phyloP scores from a whole-genome alignment of 1,140 invertebrate genomes.

The Agrypnia vestita region DNA sequence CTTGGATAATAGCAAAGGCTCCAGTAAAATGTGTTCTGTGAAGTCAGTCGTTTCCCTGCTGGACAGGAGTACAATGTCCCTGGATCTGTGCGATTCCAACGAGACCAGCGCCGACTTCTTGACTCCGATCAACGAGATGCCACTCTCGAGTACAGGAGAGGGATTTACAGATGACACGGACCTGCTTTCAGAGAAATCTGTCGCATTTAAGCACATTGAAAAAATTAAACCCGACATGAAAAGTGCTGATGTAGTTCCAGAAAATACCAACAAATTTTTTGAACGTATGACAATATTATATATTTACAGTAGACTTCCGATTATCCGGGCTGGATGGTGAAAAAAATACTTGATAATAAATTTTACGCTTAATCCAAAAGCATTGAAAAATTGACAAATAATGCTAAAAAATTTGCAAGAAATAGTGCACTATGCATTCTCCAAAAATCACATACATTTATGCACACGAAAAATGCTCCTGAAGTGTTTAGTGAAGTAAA shows the following conservation, averaged over 20 bases:
- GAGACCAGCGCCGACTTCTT: slow-evolving; percentile 72
- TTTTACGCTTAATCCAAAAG: too few relatives aligned
- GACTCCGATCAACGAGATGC: slow-evolving; percentile 72
- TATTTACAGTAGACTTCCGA: not conserved
- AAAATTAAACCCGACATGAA: slow-evolving; percentile 54
- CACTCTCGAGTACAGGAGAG: slow-evolving; percentile 64
- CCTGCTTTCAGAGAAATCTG: slow-evolving; percentile 49
- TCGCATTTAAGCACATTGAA: slow-evolving; percentile 47
- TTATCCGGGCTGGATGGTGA: too few relatives aligned
- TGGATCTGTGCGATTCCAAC: slow-evolving; percentile 72
- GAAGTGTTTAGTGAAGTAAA: too few relatives aligned
- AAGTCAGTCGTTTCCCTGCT: slow-evolving; percentile 56
- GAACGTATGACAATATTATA: slow-evolving; percentile 49
- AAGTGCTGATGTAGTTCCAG: slow-evolving; percentile 45
- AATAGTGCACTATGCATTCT: too few relatives aligned
- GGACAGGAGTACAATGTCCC: slow-evolving; percentile 68
- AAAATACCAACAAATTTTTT: slow-evolving; percentile 49
- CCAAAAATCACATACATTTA: too few relatives aligned
- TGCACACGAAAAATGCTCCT: too few relatives aligned
- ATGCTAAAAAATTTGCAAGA: too few relatives aligned
- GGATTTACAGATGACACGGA: slow-evolving; percentile 52
- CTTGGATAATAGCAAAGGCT: slow-evolving; percentile 68
- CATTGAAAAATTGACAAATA: too few relatives aligned
- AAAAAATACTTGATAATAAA: too few relatives aligned
- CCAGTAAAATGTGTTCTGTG: slow-evolving; percentile 51